Percentiles rank a stretch among this genome's conserved stretches.
These are phyloP conservation scores for Drosophila recens DNA, from an alignment of 2,888 invertebrate genomes.

Conservation along the genomic window DNA sequence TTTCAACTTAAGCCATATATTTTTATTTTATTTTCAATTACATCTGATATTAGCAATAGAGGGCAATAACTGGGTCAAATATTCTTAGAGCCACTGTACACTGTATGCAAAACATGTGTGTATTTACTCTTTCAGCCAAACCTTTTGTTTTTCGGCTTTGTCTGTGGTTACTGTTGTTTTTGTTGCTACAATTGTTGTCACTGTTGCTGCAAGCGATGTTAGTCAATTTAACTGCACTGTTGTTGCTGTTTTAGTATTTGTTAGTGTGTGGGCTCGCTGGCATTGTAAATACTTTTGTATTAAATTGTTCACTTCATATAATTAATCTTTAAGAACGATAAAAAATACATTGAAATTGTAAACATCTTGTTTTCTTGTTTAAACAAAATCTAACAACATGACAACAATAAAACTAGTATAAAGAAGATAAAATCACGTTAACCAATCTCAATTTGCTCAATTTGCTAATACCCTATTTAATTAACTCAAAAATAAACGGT, in stretches of 20 bases:
- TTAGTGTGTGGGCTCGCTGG: constrained; percentile 6
- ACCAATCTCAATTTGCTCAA: neutral
- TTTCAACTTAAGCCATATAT: no score
- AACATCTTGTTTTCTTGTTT: constrained; percentile 9
- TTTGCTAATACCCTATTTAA: neutral
- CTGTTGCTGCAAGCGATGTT: constrained; percentile 30
- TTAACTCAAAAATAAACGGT: neutral
- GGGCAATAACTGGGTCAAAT: no score
- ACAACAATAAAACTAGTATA: neutral
- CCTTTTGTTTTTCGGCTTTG: constrained; percentile 58
- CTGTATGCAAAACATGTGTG: constrained; percentile 11
- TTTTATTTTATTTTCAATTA: no score
- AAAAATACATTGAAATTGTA: neutral
- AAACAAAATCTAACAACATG: neutral
- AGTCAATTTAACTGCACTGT: constrained; percentile 28
- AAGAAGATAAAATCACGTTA: neutral
- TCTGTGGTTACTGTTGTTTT: constrained; percentile 44
- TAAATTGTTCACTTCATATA: constrained; percentile 25
- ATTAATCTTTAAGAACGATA: constrained; percentile 27
- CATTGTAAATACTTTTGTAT: constrained; percentile 20
- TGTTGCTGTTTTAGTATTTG: constrained; percentile 23
- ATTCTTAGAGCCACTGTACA: neutral
- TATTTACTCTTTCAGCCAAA: constrained; percentile 39
- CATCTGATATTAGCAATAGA: no score
- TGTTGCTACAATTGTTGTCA: constrained; percentile 28